These are phyloP conservation scores for Ennomos erosarius DNA, from an alignment of 2,888 invertebrate species.

Conservation along the genomic window DNA sequence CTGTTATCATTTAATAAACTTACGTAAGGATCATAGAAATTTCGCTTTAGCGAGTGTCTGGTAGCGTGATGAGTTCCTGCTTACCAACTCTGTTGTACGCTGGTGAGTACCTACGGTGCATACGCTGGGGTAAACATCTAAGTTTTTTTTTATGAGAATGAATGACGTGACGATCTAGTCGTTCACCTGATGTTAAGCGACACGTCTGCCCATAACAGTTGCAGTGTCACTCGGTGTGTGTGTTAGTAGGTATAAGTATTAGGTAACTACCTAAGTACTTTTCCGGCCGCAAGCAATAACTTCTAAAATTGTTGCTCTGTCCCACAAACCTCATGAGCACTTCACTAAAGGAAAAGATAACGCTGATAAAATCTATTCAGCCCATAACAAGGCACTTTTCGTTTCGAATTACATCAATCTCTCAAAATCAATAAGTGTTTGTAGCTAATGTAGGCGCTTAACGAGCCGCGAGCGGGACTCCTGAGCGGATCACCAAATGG, in stretches of 20 bases:
- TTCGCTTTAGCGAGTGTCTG: slow-evolving; percentile 48
- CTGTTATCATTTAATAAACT: slow-evolving; percentile 84
- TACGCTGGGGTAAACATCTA: too few species aligned
- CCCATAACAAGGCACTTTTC: slow-evolving; percentile 42
- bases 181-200: too few species aligned
- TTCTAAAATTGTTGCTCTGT: not conserved
- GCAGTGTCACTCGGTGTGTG: too few species aligned
- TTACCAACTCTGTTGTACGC: not conserved
- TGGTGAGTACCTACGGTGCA: too few species aligned
- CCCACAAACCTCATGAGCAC: slow-evolving; percentile 14
- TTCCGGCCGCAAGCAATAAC: too few species aligned
- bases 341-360: slow-evolving; percentile 10
- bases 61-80: slow-evolving; percentile 14
- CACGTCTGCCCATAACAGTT: too few species aligned
- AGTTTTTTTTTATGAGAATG: too few species aligned
- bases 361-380: slow-evolving; percentile 25
- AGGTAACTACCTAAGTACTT: too few species aligned
- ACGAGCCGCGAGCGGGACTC: slow-evolving; percentile 82
- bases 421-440: slow-evolving; percentile 82
- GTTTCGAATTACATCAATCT: slow-evolving; percentile 75
- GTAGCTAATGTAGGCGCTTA: slow-evolving; percentile 84
- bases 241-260: too few species aligned
- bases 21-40: slow-evolving; percentile 74
- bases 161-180: too few species aligned
- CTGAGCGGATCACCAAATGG: slow-evolving; percentile 85